Percentiles rank a stretch among this genome's conserved stretches.
Evolutionary conservation across 2,113 vertebrate genomes (phyloP).

Genomic region (Mungos mungo): DNA sequence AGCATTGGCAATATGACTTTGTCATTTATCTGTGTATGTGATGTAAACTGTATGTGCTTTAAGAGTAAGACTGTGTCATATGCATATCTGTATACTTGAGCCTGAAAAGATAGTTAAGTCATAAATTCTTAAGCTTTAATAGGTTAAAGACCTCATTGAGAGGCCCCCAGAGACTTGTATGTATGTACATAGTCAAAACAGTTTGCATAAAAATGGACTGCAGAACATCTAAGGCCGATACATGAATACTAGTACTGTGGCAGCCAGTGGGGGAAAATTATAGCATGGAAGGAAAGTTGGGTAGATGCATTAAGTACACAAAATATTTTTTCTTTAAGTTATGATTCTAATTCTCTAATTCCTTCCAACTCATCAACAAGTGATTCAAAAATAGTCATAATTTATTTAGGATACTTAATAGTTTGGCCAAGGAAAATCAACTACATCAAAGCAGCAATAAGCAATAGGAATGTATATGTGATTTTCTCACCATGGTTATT

Average conservation of each 20-base stretch:
- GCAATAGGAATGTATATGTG: neutral
- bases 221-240: neutral
- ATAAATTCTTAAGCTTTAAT: neutral
- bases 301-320: neutral
- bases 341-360: conserved; percentile 23
- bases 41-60: neutral
- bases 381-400: neutral
- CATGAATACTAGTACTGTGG: too few relatives aligned
- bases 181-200: neutral
- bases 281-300: neutral
- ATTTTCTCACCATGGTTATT: neutral
- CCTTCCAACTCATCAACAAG: neutral
- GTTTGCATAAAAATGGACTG: neutral
- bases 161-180: neutral
- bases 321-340: neutral
- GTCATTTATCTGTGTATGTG: neutral
- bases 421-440: neutral
- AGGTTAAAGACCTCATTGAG: neutral
- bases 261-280: neutral
- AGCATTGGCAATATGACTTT: neutral
- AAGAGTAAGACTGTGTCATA: neutral
- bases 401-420: neutral
- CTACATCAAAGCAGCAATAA: neutral
- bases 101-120: neutral
- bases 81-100: neutral